Conservation (phyloP, 2,797 vertebrate genomes). For the Pteropus rufus region DNA sequence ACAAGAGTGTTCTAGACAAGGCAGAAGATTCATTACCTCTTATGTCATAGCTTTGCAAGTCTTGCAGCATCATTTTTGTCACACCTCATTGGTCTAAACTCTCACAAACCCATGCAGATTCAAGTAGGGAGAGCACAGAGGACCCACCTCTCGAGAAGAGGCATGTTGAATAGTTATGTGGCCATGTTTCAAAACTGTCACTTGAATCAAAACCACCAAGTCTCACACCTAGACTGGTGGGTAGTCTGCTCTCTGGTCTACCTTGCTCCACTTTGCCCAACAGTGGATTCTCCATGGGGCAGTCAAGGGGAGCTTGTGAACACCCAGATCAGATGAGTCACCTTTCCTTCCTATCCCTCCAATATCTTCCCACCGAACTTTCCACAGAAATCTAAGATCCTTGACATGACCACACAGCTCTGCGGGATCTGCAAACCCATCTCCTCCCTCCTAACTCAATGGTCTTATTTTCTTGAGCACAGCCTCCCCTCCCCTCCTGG, state of each 20-base stretch:
- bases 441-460: no score
- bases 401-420: not conserved
- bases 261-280: not conserved
- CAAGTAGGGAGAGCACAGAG: not conserved
- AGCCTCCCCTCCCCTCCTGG: not conserved
- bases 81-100: no score
- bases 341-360: not conserved
- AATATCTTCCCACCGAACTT: not conserved
- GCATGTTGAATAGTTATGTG: not conserved
- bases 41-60: not conserved
- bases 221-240: not conserved
- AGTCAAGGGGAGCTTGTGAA: not conserved
- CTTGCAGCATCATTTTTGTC: not conserved
- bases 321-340: not conserved
- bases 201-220: no score
- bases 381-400: not conserved
- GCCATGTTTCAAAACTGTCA: not conserved
- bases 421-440: rapidly evolving
- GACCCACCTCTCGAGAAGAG: not conserved
- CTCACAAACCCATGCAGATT: rapidly evolving
- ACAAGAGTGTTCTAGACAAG: not conserved
- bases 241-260: not conserved
- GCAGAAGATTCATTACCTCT: not conserved
- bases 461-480: not conserved
- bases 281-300: rapidly evolving